These are phyloP conservation scores for Plutomurus gul DNA, from an alignment of 1,140 invertebrate species.

Conservation along the genomic window DNA sequence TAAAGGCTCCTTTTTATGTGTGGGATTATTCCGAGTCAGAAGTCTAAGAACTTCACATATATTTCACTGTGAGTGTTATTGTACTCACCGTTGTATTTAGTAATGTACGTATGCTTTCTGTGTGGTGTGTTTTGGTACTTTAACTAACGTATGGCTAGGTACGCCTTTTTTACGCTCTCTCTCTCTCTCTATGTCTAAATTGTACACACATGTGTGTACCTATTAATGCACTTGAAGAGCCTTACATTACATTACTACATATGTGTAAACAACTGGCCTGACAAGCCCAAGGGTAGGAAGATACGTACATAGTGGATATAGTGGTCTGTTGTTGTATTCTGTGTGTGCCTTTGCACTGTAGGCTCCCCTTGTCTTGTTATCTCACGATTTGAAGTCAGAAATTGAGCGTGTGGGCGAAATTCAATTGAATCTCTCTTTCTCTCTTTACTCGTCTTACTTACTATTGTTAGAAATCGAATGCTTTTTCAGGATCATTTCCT, in stretches of 20 bases:
- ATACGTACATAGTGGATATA: neutral
- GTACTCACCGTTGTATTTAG: neutral
- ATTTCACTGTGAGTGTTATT: neutral
- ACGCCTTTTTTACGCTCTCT: no score
- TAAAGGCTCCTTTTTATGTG: conserved; percentile 23
- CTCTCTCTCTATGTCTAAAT: no score
- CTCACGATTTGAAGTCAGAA: conserved; percentile 6
- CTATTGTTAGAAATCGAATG: neutral
- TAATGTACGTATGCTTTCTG: neutral
- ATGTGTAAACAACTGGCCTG: neutral
- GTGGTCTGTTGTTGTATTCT: neutral
- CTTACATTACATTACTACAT: neutral
- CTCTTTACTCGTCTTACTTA: neutral
- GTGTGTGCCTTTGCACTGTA: neutral
- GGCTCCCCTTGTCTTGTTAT: conserved; percentile 25
- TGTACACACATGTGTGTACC: neutral
- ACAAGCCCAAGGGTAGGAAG: neutral
- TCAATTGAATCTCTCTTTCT: neutral
- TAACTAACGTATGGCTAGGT: no score
- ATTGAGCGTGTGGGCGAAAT: conserved; percentile 1
- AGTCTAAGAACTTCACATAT: neutral
- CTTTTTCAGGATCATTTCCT: neutral
- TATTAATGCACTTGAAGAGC: neutral
- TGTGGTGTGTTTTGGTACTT: no score
- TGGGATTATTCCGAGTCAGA: conserved; percentile 8